Conservation (phyloP, 64 coral and sea anemone genomes). For the Trachythela sp. region DNA sequence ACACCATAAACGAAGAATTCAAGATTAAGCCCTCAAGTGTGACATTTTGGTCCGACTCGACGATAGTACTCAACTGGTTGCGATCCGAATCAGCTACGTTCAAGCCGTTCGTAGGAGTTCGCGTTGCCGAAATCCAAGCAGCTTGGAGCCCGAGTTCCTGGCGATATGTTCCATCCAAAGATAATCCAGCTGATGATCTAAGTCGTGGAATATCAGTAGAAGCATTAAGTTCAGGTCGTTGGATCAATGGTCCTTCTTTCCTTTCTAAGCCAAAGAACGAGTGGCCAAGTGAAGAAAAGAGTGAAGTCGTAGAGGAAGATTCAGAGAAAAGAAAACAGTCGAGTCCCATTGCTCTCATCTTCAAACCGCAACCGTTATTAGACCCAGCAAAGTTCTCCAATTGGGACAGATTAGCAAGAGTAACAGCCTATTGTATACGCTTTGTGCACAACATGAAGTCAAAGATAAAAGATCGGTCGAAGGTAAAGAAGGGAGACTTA, state of each 20-base stretch:
- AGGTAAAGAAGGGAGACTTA: not conserved
- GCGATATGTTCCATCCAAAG: slow-evolving; percentile 16
- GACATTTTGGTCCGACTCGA: slow-evolving; percentile 20
- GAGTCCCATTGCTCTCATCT: not conserved
- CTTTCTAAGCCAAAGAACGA: slow-evolving; percentile 1
- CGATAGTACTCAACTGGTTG: slow-evolving; percentile 10
- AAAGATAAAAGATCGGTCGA: not conserved
- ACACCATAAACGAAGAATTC: slow-evolving; percentile 5
- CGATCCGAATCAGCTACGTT: slow-evolving; percentile 3
- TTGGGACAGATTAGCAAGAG: not conserved
- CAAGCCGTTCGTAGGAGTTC: slow-evolving; percentile 31
- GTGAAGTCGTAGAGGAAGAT: not conserved
- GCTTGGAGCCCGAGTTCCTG: slow-evolving; percentile 7
- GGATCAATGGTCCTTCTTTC: slow-evolving; percentile 22
- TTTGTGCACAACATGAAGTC: not conserved
- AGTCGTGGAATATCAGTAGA: slow-evolving; percentile 5
- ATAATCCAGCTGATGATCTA: slow-evolving; percentile 33
- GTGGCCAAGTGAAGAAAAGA: not conserved
- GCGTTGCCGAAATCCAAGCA: slow-evolving; percentile 31
- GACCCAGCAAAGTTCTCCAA: not conserved
- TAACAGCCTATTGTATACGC: not conserved
- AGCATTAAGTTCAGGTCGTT: not conserved
- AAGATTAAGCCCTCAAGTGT: slow-evolving; percentile 16
- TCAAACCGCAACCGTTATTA: not conserved
- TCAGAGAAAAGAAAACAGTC: not conserved